Evolutionary conservation across 2,113 vertebrate genomes (phyloP), one percentile per base, ranked within the genome.

Genomic region (Paradoxurus hermaphroditus): DNA sequence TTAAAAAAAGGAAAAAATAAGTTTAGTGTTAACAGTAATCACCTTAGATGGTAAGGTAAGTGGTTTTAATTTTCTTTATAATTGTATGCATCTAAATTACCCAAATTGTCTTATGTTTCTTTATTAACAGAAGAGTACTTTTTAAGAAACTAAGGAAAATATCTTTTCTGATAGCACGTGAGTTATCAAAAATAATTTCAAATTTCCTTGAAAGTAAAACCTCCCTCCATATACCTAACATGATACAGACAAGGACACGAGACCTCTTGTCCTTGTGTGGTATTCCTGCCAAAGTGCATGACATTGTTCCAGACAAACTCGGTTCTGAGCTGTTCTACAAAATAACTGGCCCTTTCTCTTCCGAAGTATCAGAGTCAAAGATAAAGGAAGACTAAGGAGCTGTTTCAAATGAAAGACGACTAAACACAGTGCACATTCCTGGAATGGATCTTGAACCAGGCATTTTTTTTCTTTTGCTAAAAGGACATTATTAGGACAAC

Each of bases 201-300:
- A 44, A 89, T 88, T 88, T 96, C 83, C 77, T 63, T 90, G 31
- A 72, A 96, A 70, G 68, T 63, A 75, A 85, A 73, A 81, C 77
- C 91, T 46, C 36, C 65, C 44, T 78, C 39, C 15, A 19, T 44
- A 70, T 59, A 39, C 27, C 31, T 68, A 84, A 73, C 13, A 5
- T 29, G n/a, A 73, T 12, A 21, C 3, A 29, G 23, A 31, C 46
- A 59, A 78, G 53, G 65, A 65, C 44, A 79, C 0, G 4, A 70
- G 39, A 56, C 31, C 9, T 29, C 31, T n/a, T n/a, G n/a, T n/a
- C 21, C 21, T 65, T 85, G 39, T 67, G 31, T 21, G 2, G 16
- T 72, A 41, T 68, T 82, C 65, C 67, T 63, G n/a, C 7, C 46
- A n/a, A 59, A 90, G 19, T 29, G 2, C n/a, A 77, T 0, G 19